Percentiles rank a stretch among this genome's conserved stretches.
Conservation (phyloP, 2,113 vertebrate species). For the Nicator chloris region DNA sequence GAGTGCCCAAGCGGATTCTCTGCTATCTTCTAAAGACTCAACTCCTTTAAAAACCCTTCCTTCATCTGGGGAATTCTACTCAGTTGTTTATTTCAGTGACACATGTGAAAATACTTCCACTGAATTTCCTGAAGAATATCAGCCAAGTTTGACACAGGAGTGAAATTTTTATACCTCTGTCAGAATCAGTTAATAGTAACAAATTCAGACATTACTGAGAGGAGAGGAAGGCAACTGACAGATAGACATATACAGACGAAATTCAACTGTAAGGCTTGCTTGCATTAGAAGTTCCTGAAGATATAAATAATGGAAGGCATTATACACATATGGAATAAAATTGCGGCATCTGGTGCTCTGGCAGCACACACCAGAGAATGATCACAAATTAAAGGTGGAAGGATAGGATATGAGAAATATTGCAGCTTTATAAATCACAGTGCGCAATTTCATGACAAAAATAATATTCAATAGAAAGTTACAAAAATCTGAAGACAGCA, state of each 20-base stretch:
- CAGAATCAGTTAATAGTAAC: not conserved
- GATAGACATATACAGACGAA: conserved; percentile 30
- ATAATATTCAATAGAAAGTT: not conserved
- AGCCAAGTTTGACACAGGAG: not conserved
- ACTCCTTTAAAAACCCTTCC: not conserved
- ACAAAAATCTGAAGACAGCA: not conserved
- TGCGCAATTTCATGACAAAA: not conserved
- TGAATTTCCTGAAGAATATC: not conserved
- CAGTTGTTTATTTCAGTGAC: not conserved
- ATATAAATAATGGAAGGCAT: not conserved
- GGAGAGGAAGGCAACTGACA: conserved; percentile 8
- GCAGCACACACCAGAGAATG: not conserved
- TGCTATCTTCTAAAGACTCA: not conserved
- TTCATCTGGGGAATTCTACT: not conserved
- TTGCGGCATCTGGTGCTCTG: not conserved
- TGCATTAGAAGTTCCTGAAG: conserved; percentile 9
- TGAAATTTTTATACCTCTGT: not conserved
- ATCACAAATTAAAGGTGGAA: not conserved
- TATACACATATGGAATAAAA: not conserved
- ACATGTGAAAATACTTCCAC: not conserved
- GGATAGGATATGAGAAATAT: not conserved
- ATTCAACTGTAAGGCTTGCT: not conserved
- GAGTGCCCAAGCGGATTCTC: not conserved
- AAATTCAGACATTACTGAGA: not conserved
- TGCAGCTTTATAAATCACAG: not conserved